A percentile compares a stretch with the other conserved stretches of the same genome.
Conservation (phyloP, 92 coral and sea anemone genomes). For the Nematostella vectensis region DNA sequence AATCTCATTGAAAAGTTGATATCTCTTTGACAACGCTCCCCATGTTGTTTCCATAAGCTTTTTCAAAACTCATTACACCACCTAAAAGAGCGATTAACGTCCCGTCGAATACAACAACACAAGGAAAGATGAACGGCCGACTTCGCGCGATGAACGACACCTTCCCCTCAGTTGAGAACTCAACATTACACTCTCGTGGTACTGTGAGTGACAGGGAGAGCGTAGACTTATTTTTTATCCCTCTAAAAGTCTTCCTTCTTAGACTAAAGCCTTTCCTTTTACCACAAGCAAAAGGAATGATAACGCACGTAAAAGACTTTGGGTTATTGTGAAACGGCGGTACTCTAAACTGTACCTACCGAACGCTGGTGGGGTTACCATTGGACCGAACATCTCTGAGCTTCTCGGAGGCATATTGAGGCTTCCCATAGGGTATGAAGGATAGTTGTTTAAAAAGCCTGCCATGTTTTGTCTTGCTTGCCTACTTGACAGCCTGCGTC, state of each 20-base stretch:
- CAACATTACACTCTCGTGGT: too few relatives aligned
- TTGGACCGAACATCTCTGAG: slow-evolving; percentile 71
- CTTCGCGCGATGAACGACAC: too few relatives aligned
- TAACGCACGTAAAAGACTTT: too few relatives aligned
- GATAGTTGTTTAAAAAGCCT: slow-evolving; percentile 81
- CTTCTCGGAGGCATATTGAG: slow-evolving; percentile 72
- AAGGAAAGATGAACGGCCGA: too few relatives aligned
- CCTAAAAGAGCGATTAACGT: too few relatives aligned
- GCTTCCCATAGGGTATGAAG: slow-evolving; percentile 69
- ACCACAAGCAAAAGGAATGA: slow-evolving; percentile 20
- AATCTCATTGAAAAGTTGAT: too few relatives aligned
- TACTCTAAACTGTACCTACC: slow-evolving; percentile 50
- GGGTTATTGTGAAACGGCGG: too few relatives aligned
- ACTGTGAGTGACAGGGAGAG: neutral
- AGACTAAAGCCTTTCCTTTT: slow-evolving; percentile 22
- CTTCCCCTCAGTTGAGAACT: too few relatives aligned
- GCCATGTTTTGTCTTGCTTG: slow-evolving; percentile 55
- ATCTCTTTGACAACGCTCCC: too few relatives aligned
- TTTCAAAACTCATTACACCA: too few relatives aligned
- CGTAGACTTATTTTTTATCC: slow-evolving; percentile 7
- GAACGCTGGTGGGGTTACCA: slow-evolving; percentile 67
- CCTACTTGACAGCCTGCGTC: slow-evolving; percentile 4
- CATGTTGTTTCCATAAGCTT: too few relatives aligned
- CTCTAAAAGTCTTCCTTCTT: slow-evolving; percentile 21
- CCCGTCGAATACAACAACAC: too few relatives aligned